A percentile compares a stretch with the other conserved stretches of the same genome.
These are phyloP conservation scores for Mastomys coucha DNA, from an alignment of 2,113 vertebrate species.

Conservation along the genomic window DNA sequence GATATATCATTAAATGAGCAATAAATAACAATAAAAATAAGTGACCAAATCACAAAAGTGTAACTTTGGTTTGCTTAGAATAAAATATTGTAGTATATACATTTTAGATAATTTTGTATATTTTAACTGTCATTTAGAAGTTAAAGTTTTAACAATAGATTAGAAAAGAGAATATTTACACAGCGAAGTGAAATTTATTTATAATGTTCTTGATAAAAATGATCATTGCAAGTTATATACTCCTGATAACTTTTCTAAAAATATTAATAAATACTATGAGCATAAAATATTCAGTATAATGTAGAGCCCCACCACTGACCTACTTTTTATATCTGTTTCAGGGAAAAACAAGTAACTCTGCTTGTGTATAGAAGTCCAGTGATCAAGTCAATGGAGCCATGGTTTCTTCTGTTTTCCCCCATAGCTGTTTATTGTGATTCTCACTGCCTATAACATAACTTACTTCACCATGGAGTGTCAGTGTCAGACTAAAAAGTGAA, in stretches of 20 bases:
- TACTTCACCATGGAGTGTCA: not conserved
- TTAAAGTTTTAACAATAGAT: not conserved
- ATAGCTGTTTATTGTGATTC: not conserved
- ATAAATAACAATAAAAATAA: not conserved
- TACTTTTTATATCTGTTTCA: not conserved
- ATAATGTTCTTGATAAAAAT: not conserved
- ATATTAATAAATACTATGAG: not conserved
- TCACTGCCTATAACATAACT: not conserved
- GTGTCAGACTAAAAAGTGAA: not conserved
- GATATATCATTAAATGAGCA: not conserved
- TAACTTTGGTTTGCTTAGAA: not conserved
- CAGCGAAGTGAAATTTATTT: not conserved
- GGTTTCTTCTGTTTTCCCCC: not conserved
- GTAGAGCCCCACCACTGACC: no score
- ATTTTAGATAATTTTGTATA: not conserved
- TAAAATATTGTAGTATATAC: conserved; percentile 16
- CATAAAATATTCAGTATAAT: not conserved
- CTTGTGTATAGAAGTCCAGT: not conserved
- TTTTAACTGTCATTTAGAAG: not conserved
- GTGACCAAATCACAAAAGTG: not conserved
- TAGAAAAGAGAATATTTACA: not conserved
- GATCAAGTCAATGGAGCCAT: not conserved
- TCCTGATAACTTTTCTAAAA: conserved; percentile 10
- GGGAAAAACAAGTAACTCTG: not conserved
- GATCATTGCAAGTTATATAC: not conserved